Percentiles rank a stretch among this genome's conserved stretches.
These are phyloP conservation scores for Zaprionus bogoriensis DNA, from an alignment of 2,888 invertebrate genomes.

Conservation along the genomic window DNA sequence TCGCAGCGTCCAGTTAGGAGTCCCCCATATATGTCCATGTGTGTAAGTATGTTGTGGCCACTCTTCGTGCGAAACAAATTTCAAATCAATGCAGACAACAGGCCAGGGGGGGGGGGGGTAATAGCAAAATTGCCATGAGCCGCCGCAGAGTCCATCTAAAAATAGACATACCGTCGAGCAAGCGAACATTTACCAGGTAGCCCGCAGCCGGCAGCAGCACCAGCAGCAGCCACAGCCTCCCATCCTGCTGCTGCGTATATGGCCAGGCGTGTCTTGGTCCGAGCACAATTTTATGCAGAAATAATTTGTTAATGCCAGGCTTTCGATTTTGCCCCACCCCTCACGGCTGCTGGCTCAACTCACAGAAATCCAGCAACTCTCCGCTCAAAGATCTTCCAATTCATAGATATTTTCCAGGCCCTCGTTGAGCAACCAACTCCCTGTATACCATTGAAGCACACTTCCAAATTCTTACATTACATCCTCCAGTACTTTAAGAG, in stretches of 20 bases:
- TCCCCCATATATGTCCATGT: background rate
- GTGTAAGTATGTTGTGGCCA: too few species aligned
- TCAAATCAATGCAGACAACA: constrained; percentile 59
- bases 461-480: too few species aligned
- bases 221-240: too few species aligned
- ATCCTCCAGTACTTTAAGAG: too few species aligned
- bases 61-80: constrained; percentile 70
- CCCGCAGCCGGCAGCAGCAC: too few species aligned
- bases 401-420: too few species aligned
- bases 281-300: constrained; percentile 60
- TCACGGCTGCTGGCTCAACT: background rate
- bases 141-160: constrained; percentile 26
- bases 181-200: constrained; percentile 37
- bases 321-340: constrained; percentile 43
- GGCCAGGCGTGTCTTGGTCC: constrained; percentile 35
- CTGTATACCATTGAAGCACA: too few species aligned
- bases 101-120: constrained; percentile 11
- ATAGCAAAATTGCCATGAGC: constrained; percentile 43
- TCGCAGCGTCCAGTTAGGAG: constrained; percentile 1
- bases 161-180: constrained; percentile 19
- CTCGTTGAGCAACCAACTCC: background rate
- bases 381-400: background rate
- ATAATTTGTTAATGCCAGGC: constrained; percentile 66
- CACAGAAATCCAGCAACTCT: background rate
- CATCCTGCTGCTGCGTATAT: constrained; percentile 27